phyloP scores from a whole-genome alignment of 2,888 invertebrate genomes.

The Corbicula japonica region DNA sequence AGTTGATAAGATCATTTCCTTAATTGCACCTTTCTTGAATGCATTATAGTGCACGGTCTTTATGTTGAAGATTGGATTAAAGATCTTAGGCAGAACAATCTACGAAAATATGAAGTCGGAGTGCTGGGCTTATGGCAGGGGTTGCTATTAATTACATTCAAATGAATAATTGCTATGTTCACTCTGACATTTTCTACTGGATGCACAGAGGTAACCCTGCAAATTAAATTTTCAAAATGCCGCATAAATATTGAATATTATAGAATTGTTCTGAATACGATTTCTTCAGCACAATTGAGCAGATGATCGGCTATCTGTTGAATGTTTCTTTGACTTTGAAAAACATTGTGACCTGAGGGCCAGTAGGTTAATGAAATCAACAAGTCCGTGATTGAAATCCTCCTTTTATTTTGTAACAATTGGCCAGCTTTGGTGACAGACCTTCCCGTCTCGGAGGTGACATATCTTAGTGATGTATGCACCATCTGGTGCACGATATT shows the following conservation, averaged over 20 bases:
- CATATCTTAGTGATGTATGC: constrained; percentile 53
- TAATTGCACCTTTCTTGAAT: constrained; percentile 30
- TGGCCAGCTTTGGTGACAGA: constrained; percentile 26
- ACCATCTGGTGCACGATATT: constrained; percentile 42
- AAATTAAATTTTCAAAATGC: constrained; percentile 21
- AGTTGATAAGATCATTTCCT: constrained; percentile 23
- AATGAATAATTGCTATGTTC: too few relatives aligned
- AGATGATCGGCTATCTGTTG: constrained; percentile 25
- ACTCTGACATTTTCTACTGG: too few relatives aligned
- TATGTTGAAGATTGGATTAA: too few relatives aligned
- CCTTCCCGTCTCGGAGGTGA: constrained; percentile 29
- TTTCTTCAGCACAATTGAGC: constrained; percentile 37
- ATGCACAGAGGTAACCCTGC: constrained; percentile 32
- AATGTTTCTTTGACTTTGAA: constrained; percentile 27
- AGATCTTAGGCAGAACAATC: too few relatives aligned
- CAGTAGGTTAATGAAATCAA: constrained; percentile 55
- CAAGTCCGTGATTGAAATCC: constrained; percentile 47
- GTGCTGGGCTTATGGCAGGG: too few relatives aligned
- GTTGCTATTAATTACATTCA: too few relatives aligned
- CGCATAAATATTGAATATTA: constrained; percentile 37
- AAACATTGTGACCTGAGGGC: constrained; percentile 38
- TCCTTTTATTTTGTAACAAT: constrained; percentile 46
- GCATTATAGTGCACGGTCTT: too few relatives aligned
- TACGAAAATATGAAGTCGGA: too few relatives aligned
- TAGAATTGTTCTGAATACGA: constrained; percentile 30